phyloP scores from a whole-genome alignment of 2,113 vertebrate genomes.

The Psittacula cyanocephala region DNA sequence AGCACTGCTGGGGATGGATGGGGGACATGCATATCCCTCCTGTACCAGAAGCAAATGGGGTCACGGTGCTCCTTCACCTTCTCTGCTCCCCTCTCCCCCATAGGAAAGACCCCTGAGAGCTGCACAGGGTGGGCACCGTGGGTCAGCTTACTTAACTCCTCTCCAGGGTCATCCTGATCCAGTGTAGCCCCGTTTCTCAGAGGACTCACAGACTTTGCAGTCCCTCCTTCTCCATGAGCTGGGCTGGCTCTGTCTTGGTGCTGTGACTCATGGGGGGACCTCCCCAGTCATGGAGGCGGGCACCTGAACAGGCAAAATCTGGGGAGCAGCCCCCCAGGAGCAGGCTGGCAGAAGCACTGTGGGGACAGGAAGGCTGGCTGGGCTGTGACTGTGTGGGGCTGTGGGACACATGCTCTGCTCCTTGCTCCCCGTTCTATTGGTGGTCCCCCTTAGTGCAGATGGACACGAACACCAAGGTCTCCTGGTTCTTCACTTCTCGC shows the following conservation, averaged over 20 bases:
- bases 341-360: not conserved
- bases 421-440: rapidly evolving
- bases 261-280: not conserved
- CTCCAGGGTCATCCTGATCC: rapidly evolving
- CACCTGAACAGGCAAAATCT: not conserved
- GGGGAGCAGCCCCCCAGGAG: not conserved
- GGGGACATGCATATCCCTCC: rapidly evolving
- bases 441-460: not conserved
- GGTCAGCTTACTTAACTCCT: too few relatives aligned
- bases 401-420: rapidly evolving
- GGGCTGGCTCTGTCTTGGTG: not conserved
- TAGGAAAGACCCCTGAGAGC: rapidly evolving
- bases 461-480: not conserved
- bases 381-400: not conserved
- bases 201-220: rapidly evolving
- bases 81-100: rapidly evolving
- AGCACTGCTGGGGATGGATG: not conserved
- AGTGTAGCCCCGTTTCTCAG: rapidly evolving
- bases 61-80: rapidly evolving
- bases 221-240: not conserved
- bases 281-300: not conserved
- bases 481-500: not conserved
- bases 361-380: rapidly evolving
- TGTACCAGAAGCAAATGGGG: rapidly evolving
- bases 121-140: rapidly evolving